These are phyloP conservation scores for Tuta absoluta DNA, from an alignment of 2,888 invertebrate genomes.

Conservation along the genomic window DNA sequence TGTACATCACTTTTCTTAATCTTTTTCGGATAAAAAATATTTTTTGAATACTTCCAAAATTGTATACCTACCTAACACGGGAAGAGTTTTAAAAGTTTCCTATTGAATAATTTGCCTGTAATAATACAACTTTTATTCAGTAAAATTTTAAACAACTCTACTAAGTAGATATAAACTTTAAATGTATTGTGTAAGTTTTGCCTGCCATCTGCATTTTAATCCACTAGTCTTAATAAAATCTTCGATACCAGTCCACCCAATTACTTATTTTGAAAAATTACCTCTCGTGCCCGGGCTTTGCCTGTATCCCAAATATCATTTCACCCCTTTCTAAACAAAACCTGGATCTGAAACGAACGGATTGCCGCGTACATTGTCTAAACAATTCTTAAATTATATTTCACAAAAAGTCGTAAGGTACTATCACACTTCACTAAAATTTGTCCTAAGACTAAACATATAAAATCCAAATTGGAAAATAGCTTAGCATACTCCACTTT, in stretches of 20 bases:
- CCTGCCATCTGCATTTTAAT: not conserved
- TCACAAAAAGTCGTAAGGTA: constrained; percentile 46
- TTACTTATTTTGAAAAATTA: constrained; percentile 75
- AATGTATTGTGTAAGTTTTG: not conserved
- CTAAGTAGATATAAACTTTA: too few relatives aligned
- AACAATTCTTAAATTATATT: constrained; percentile 72
- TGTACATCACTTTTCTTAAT: not conserved
- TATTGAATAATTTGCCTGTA: too few relatives aligned
- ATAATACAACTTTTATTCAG: too few relatives aligned
- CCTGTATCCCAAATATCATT: constrained; percentile 72
- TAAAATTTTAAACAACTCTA: too few relatives aligned
- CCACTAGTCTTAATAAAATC: not conserved
- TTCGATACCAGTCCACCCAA: constrained; percentile 30
- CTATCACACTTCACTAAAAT: constrained; percentile 31
- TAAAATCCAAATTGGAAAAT: constrained; percentile 35
- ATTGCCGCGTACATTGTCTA: constrained; percentile 74
- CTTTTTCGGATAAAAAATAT: too few relatives aligned
- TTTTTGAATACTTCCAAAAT: too few relatives aligned
- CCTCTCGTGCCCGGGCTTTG: constrained; percentile 62
- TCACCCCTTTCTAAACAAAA: constrained; percentile 74
- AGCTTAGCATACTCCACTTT: constrained; percentile 39
- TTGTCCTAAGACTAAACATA: constrained; percentile 30
- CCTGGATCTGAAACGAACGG: constrained; percentile 74
- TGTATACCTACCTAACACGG: too few relatives aligned
- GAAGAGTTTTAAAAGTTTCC: too few relatives aligned